Conservation (phyloP, 2,113 vertebrate species). For the Tautogolabrus adspersus region DNA sequence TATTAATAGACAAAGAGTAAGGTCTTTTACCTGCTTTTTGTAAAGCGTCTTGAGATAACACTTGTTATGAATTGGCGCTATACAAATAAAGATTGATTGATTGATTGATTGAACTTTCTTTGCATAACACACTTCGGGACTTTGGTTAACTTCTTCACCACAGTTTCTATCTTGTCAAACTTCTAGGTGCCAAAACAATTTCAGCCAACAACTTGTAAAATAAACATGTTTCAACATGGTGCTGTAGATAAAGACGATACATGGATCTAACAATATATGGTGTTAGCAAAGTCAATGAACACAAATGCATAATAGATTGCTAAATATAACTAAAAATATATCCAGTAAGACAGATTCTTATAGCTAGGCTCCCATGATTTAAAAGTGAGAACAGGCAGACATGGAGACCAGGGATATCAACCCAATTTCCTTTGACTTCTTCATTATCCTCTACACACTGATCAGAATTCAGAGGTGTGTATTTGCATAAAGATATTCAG, state of each 20-base stretch:
- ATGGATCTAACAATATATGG: not conserved
- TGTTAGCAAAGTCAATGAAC: not conserved
- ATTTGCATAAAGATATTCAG: not conserved
- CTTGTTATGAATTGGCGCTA: no score
- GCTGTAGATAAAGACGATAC: not conserved
- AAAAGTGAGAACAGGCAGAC: not conserved
- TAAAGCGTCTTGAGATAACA: no score
- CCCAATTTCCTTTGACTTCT: slow-evolving; percentile 6
- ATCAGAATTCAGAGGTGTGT: not conserved
- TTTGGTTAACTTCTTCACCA: not conserved
- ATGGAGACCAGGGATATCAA: not conserved
- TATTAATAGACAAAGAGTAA: no score
- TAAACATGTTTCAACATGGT: not conserved
- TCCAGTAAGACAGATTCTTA: not conserved
- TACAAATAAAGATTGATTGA: no score
- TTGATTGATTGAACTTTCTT: no score
- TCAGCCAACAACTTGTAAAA: not conserved
- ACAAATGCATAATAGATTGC: not conserved
- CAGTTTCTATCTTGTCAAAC: not conserved
- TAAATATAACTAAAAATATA: not conserved
- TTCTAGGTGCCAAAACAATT: not conserved
- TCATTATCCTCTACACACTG: not conserved
- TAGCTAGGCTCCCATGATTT: not conserved
- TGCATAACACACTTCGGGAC: not conserved
- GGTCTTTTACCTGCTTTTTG: no score